Percentiles rank a stretch among this genome's conserved stretches.
These are phyloP conservation scores for Eulacestoma nigropectus DNA, from an alignment of 2,113 vertebrate species.

Conservation along the genomic window DNA sequence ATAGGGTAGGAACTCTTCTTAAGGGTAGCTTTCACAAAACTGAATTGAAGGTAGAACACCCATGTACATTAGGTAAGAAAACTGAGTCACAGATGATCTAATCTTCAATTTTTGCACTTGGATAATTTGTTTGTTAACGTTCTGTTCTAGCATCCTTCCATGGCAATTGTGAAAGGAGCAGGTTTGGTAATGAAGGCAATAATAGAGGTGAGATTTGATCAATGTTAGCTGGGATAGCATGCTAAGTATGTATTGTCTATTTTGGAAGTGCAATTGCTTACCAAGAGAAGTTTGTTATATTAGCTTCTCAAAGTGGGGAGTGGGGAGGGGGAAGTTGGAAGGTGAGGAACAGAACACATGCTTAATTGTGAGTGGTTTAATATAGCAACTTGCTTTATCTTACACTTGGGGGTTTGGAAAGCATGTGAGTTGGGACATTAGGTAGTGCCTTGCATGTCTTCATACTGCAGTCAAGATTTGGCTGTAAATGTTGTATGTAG, in stretches of 20 bases:
- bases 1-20: background rate
- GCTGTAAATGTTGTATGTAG: constrained; percentile 20
- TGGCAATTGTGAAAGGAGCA: constrained; percentile 98
- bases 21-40: background rate
- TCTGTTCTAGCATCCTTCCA: constrained; percentile 88
- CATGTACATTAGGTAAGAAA: background rate
- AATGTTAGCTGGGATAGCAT: background rate
- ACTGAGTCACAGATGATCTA: background rate
- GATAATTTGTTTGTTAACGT: background rate
- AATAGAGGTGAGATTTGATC: constrained; percentile 86
- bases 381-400: background rate
- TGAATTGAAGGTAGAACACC: background rate
- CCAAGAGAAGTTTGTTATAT: background rate
- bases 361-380: background rate
- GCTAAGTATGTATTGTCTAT: background rate
- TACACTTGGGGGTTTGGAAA: background rate
- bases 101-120: background rate
- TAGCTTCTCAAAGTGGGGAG: background rate
- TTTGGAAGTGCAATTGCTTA: background rate
- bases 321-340: background rate
- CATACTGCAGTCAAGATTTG: constrained; percentile 8
- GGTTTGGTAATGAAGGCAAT: constrained; percentile 99
- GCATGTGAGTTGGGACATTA: background rate
- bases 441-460: constrained; percentile 30
- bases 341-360: background rate